Base-by-base conservation (phyloP, 2,113 vertebrate genomes). In the Aramus guarauna region DNA sequence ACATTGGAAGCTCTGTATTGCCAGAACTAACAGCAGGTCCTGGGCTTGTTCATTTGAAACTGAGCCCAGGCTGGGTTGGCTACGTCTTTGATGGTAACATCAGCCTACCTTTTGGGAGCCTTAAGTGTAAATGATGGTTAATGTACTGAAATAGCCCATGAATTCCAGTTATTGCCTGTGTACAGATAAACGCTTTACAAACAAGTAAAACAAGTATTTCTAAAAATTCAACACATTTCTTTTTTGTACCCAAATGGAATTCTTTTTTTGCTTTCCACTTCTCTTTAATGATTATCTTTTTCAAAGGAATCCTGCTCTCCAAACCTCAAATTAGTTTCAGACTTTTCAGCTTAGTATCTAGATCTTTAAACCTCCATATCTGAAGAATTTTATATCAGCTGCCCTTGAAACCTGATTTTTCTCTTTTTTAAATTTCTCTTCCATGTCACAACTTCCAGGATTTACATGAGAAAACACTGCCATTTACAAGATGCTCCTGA, bases 381-480 rank as follows among this genome's bases (percentile, higher is more conserved):
- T 43, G 34, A 95, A 87, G 27, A 34, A 3, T 15, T 64, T 77
- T 47, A 63, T 15, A 32, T 22, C 2, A 94, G 9, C 52, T 82
- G 26, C 22, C 55, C n/a, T 66, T 37, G 22, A 85, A 88, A 78
- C 2, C 18, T 58, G 7, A 63, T 50, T 59, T 90, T n/a, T 32
- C 8, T 5, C 52, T 30, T 66, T 48, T 48, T 53, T 32, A 4
- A 14, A 24, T 55, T 81, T 64, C 10, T 77, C 12, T 75, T 78
- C 43, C 12, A 39, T 75, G 4, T 34, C 62, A 50, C 19, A 77
- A 37, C 13, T 62, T 77, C 11, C 53, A 67, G 14, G 32, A 89
- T 52, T 50, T 50, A 23, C 26, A 9, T 36, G 5, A 67, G 4
- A 78, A 75, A 72, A 43, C 1, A 17, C 0, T 3, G 4, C 5